Base-by-base conservation (phyloP, 1,140 invertebrate genomes). In the Thaumetopoea pityocampa region DNA sequence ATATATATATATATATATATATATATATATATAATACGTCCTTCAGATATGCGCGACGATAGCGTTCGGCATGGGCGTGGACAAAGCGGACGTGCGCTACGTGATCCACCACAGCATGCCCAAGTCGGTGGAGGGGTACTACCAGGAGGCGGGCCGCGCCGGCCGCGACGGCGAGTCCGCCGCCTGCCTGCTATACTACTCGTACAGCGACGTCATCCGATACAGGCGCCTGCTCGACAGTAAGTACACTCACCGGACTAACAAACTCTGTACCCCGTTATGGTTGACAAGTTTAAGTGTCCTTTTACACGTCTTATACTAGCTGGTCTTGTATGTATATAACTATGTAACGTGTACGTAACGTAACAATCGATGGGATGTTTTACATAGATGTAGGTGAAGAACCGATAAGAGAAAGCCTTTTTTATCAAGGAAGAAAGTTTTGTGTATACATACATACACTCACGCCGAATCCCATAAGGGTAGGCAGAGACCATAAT, bases 31-130 rank as follows among this genome's bases (percentile, higher is more conserved):
- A 11, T 3, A 33, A 8, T 20, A 20, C 14, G 5, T 15, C 12
- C 27, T 34, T 5, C 20, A 85, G 61, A 93, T 98, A 10, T 97
- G 95, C 80, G 97, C 97, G 10, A 99, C 97, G 0, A 95, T 99
- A 51, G 97, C 97, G 0, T 98, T 98, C 88, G 96, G 96, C 24
- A 98, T 99, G 97, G 98, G 97, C 6, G 97, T 99, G 47, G 97
- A 99, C 86, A 99, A 99, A 71, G 92, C 96, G 6, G 94, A 97
- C 86, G 95, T 97, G 1, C 89, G 94, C 7, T 97, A 91, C 86
- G 95, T 98, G 0, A 90, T 99, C 34, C 98, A 99, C 81, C 94
- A 94, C 67, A 92, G 94, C 1, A 55, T 98, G 42, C 97, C 97
- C 14, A 98, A 98, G 85, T 98, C 95, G 8, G 92, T 99, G 57